These are phyloP conservation scores for Sclerurus mexicanus DNA, from an alignment of 2,113 vertebrate species.

Conservation along the genomic window DNA sequence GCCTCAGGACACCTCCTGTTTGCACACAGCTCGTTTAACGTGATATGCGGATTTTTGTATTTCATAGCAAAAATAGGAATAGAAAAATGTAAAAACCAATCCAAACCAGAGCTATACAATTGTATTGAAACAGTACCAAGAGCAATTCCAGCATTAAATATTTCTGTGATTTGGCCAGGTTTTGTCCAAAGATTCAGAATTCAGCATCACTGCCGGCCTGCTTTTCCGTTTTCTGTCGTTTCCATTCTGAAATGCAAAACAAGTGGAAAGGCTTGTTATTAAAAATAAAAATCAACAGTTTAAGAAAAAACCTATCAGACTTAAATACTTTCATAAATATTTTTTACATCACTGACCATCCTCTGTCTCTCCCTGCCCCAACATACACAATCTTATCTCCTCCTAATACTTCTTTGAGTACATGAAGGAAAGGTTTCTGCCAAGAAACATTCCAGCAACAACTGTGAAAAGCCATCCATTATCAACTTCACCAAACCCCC, in stretches of 20 bases:
- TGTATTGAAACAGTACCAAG: slow-evolving; percentile 63
- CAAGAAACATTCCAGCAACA: neutral
- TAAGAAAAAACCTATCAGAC: neutral
- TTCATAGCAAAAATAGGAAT: slow-evolving; percentile 73
- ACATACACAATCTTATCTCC: neutral
- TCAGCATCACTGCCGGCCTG: slow-evolving; percentile 83
- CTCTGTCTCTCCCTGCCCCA: neutral
- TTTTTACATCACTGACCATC: neutral
- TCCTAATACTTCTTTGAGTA: neutral
- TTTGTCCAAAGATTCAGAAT: neutral
- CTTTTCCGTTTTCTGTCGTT: slow-evolving; percentile 91
- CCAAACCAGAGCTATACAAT: slow-evolving; percentile 66
- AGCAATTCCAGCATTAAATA: slow-evolving; percentile 63
- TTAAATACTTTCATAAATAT: neutral
- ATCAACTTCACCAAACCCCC: neutral
- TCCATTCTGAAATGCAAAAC: slow-evolving; percentile 84
- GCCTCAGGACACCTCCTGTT: slow-evolving; percentile 43
- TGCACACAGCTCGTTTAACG: slow-evolving; percentile 44
- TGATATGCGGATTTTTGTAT: slow-evolving; percentile 31
- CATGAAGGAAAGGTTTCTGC: neutral
- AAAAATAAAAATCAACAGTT: neutral
- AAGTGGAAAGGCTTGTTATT: neutral
- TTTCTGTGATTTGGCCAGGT: slow-evolving; percentile 22
- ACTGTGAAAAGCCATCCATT: neutral
- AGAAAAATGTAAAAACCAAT: slow-evolving; percentile 73